Conservation (phyloP, 2,113 vertebrate genomes). For the Anhinga rufa region DNA sequence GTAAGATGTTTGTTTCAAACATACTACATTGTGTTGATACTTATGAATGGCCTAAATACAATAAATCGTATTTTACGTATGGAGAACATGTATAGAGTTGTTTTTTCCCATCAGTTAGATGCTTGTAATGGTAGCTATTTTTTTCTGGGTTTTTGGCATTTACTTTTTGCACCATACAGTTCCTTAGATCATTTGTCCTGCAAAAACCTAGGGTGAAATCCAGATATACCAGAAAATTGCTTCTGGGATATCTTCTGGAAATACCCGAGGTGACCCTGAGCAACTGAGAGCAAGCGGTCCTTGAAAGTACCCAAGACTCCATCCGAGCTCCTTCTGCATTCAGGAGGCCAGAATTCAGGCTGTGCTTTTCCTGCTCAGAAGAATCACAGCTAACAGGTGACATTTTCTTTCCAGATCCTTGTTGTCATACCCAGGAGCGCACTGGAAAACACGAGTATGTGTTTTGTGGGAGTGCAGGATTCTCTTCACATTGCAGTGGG, state of each 20-base stretch:
- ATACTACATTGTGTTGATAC: constrained; percentile 30
- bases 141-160: neutral
- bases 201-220: neutral
- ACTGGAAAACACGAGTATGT: neutral
- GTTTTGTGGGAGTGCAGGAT: neutral
- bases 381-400: neutral
- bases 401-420: neutral
- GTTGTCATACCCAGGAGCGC: neutral
- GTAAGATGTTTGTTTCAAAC: constrained; percentile 56
- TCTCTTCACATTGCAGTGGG: neutral
- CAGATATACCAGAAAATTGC: neutral
- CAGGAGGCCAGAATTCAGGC: neutral
- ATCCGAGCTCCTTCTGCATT: neutral
- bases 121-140: neutral
- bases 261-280: neutral
- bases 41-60: constrained; percentile 54
- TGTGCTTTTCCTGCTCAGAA: neutral
- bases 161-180: neutral
- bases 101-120: neutral
- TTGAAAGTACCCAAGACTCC: neutral
- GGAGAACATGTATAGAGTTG: neutral
- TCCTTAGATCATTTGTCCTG: neutral
- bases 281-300: neutral
- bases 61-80: constrained; percentile 77
- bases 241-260: neutral